These are phyloP conservation scores for Heteronetta atricapilla DNA, from an alignment of 2,113 vertebrate genomes.

Conservation along the genomic window DNA sequence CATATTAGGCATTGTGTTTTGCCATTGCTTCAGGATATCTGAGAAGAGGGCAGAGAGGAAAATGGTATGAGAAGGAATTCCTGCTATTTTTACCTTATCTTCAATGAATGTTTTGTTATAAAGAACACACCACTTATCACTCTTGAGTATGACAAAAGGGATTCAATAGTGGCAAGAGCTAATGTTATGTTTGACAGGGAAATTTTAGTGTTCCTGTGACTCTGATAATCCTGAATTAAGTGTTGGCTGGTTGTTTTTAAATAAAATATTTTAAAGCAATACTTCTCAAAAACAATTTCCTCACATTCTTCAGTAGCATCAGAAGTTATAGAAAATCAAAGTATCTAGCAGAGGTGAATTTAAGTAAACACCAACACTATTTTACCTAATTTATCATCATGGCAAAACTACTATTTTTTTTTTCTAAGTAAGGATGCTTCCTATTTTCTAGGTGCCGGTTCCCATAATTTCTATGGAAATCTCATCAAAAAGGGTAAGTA, in stretches of 20 bases:
- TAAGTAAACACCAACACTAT: not conserved
- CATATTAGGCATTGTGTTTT: not conserved
- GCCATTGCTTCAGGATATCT: not conserved
- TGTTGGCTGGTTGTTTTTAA: not conserved
- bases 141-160: constrained; percentile 34
- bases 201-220: not conserved
- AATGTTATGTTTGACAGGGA: constrained; percentile 39
- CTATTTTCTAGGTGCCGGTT: constrained; percentile 81
- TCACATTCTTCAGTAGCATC: not conserved
- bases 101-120: constrained; percentile 34
- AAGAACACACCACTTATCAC: constrained; percentile 42
- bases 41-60: not conserved
- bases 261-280: not conserved
- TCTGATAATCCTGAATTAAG: constrained; percentile 42
- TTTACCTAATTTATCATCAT: not conserved
- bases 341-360: not conserved
- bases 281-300: not conserved
- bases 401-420: not conserved
- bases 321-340: not conserved
- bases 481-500: constrained; percentile 92
- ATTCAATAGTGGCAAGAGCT: constrained; percentile 5
- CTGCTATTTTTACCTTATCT: constrained; percentile 49
- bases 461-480: constrained; percentile 92
- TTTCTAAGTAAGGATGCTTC: not conserved
- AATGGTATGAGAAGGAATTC: constrained; percentile 15